Evolutionary conservation across 2,888 invertebrate genomes (phyloP).

Genomic region (Marronus borbonicus): DNA sequence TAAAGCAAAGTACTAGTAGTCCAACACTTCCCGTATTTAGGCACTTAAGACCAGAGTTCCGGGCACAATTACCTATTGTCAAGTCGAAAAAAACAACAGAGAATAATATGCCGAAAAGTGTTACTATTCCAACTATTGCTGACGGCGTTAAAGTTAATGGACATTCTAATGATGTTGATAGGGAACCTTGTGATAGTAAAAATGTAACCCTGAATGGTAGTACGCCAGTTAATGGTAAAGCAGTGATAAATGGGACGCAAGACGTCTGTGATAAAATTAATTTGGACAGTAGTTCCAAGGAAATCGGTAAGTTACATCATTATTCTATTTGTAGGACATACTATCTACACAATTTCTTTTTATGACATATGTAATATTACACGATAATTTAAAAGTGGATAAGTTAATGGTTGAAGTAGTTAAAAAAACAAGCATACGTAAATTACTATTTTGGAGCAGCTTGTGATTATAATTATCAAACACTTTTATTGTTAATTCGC

Average conservation of each 20-base stretch:
- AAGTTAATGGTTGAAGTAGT: too few species aligned
- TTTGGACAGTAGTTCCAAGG: constrained; percentile 1
- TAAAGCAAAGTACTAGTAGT: constrained; percentile 68
- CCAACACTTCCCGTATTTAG: constrained; percentile 83
- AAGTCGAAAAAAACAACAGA: constrained; percentile 74
- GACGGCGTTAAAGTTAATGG: constrained; percentile 63
- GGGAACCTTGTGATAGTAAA: constrained; percentile 53
- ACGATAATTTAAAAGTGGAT: too few species aligned
- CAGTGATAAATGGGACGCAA: constrained; percentile 47
- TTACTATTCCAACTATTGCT: constrained; percentile 66
- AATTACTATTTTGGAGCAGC: too few species aligned
- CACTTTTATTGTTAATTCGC: too few species aligned
- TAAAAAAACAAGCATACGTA: too few species aligned
- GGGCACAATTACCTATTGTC: constrained; percentile 84
- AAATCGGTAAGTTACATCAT: constrained; percentile 33
- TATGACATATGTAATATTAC: background rate
- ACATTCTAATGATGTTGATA: constrained; percentile 57
- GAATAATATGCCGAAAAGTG: constrained; percentile 65
- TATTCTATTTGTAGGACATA: background rate
- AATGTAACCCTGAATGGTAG: constrained; percentile 28
- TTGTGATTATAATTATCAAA: too few species aligned
- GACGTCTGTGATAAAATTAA: constrained; percentile 50
- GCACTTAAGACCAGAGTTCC: constrained; percentile 88
- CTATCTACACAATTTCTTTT: background rate
- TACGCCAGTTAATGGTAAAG: constrained; percentile 39